Percentiles rank a stretch among this genome's conserved stretches.
Evolutionary conservation across 2,888 invertebrate species (phyloP).

Genomic region (Plagodis dolabraria): DNA sequence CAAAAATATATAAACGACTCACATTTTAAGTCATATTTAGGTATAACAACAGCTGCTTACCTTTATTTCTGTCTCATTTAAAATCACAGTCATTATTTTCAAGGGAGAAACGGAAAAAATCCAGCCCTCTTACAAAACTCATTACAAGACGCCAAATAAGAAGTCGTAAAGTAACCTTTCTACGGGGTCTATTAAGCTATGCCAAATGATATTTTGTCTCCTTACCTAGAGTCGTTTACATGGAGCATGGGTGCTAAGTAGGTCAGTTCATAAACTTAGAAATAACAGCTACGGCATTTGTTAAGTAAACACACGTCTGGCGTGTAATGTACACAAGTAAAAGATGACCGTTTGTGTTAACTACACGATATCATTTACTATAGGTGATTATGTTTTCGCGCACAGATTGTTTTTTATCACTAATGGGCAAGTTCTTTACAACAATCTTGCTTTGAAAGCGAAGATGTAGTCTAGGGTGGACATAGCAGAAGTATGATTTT

Average conservation of each 20-base stretch:
- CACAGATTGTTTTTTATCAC: too few species aligned
- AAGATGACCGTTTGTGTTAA: too few species aligned
- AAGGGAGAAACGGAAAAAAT: conserved; percentile 52
- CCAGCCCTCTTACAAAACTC: conserved; percentile 73
- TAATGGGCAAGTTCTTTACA: too few species aligned
- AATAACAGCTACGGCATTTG: too few species aligned
- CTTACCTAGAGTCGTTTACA: conserved; percentile 74
- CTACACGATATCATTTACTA: too few species aligned
- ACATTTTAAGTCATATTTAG: conserved; percentile 5
- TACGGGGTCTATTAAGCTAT: conserved; percentile 75
- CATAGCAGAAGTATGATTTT: too few species aligned
- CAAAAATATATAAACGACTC: conserved; percentile 2
- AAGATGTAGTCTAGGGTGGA: too few species aligned
- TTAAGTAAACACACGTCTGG: too few species aligned
- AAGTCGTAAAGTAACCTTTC: conserved; percentile 78
- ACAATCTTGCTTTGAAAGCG: too few species aligned
- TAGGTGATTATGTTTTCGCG: too few species aligned
- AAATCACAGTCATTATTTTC: conserved; percentile 51
- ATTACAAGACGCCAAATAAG: conserved; percentile 79
- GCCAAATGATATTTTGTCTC: conserved; percentile 78
- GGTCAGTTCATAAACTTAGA: conserved; percentile 10
- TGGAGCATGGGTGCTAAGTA: conserved; percentile 50
- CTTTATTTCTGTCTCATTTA: conserved; percentile 25
- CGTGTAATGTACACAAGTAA: too few species aligned
- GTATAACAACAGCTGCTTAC: conserved; percentile 19